Conservation (phyloP, 2,113 vertebrate species). For the Tragelaphus imberbis region DNA sequence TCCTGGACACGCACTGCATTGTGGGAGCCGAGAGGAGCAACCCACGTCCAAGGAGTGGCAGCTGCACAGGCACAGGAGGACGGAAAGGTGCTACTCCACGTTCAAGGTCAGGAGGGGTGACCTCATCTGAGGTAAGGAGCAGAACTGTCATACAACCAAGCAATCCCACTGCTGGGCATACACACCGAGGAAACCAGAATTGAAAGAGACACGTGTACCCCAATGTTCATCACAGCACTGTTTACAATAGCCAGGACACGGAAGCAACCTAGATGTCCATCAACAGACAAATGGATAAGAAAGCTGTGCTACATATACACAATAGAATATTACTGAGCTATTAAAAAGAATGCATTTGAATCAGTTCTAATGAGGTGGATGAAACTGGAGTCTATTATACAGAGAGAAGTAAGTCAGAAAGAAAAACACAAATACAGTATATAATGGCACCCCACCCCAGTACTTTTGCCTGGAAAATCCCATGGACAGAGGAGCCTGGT, state of each 20-base stretch:
- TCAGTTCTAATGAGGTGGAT: not conserved
- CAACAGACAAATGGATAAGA: fast-evolving
- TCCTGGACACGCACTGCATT: no score
- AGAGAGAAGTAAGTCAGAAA: not conserved
- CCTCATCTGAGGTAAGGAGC: no score
- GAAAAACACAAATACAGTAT: not conserved
- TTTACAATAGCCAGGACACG: not conserved
- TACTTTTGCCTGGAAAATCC: no score
- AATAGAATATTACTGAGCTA: not conserved
- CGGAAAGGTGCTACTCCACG: no score
- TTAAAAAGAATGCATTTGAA: not conserved
- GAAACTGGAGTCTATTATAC: not conserved
- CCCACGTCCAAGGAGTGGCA: no score
- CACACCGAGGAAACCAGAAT: not conserved
- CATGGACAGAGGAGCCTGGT: no score
- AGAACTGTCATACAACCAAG: not conserved
- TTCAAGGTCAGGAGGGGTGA: no score
- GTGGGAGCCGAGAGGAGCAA: no score
- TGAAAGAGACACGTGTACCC: not conserved
- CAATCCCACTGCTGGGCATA: not conserved
- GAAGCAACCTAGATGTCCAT: not conserved
- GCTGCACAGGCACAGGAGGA: no score
- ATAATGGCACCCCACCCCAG: no score
- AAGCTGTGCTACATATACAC: not conserved
- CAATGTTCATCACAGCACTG: not conserved